These are phyloP conservation scores for Pogonomyrmex californicus DNA, from an alignment of 1,140 invertebrate genomes.

Conservation along the genomic window DNA sequence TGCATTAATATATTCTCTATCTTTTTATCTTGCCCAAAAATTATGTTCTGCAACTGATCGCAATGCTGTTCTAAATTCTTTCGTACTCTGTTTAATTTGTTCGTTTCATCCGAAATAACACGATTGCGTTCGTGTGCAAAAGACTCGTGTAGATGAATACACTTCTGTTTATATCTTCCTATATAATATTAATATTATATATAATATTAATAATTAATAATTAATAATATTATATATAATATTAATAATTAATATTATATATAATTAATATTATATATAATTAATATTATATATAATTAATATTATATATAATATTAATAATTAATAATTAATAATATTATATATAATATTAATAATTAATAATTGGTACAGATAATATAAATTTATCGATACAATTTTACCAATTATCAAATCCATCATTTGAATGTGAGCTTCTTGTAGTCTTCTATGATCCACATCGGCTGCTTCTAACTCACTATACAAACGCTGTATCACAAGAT, in stretches of 20 bases:
- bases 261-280: too few relatives aligned
- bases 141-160: conserved; percentile 87
- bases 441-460: conserved; percentile 90
- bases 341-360: conserved; percentile 73
- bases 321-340: too few relatives aligned
- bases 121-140: conserved; percentile 85
- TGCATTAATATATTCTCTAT: conserved; percentile 74
- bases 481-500: conserved; percentile 89
- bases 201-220: conserved; percentile 36
- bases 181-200: conserved; percentile 62
- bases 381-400: conserved; percentile 76
- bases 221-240: conserved; percentile 42
- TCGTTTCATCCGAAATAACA: conserved; percentile 71
- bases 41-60: conserved; percentile 77
- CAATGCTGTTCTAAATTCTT: conserved; percentile 68
- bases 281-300: too few relatives aligned
- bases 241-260: conserved; percentile 33
- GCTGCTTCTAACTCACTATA: conserved; percentile 89
- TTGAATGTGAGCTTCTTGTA: conserved; percentile 90
- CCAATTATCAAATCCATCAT: conserved; percentile 90
- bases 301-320: too few relatives aligned
- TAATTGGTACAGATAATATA: background rate
- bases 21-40: conserved; percentile 71
- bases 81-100: conserved; percentile 74
- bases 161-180: conserved; percentile 85